A percentile compares a stretch with the other conserved stretches of the same genome.
These are phyloP conservation scores for Thecophora atra DNA, from an alignment of 2,888 invertebrate species.

Conservation along the genomic window DNA sequence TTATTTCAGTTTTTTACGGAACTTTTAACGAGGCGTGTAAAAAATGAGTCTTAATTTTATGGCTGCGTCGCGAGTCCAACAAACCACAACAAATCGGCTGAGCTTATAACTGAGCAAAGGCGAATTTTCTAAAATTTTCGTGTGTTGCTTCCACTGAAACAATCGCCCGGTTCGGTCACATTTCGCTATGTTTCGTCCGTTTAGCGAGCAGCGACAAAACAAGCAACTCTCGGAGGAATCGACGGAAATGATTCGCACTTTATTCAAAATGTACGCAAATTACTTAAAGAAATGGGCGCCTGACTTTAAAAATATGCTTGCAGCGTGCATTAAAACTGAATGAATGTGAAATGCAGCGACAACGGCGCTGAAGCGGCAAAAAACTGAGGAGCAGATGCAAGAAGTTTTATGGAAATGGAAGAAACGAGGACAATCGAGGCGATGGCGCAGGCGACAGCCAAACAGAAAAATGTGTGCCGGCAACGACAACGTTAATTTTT, in stretches of 20 bases:
- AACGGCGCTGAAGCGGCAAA: background rate
- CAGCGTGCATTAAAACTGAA: constrained; percentile 15
- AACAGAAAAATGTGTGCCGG: background rate
- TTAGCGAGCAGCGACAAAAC: no score
- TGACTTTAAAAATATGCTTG: constrained; percentile 14
- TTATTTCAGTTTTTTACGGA: no score
- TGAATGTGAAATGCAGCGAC: background rate
- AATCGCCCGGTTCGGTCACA: no score
- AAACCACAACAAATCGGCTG: no score
- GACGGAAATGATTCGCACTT: background rate
- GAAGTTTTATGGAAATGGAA: constrained; percentile 12
- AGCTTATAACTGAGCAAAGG: no score
- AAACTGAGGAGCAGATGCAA: constrained; percentile 18
- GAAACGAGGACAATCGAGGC: background rate
- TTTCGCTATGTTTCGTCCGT: no score
- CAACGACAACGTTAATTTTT: constrained; percentile 6
- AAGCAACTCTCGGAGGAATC: no score
- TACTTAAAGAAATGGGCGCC: constrained; percentile 10
- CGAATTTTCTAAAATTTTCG: no score
- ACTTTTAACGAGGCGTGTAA: no score
- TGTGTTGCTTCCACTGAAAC: no score
- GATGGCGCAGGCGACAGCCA: background rate
- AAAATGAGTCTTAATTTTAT: no score
- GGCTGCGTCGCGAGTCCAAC: no score
- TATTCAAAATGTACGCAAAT: constrained; percentile 24